Evolutionary conservation across 2,113 vertebrate species (phyloP).

Genomic region (Carassius carassius): DNA sequence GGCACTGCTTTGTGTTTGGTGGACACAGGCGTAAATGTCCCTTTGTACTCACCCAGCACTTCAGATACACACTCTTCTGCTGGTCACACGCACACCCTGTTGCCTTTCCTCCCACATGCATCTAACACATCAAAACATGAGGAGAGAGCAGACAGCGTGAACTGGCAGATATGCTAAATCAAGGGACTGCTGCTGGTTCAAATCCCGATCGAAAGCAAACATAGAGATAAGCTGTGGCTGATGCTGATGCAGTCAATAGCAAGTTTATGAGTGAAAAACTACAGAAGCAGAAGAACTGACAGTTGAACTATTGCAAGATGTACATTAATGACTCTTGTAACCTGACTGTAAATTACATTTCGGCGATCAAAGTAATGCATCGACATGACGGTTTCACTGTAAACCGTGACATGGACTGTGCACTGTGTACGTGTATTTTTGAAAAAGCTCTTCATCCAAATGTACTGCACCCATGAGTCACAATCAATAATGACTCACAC

Average conservation of each 20-base stretch:
- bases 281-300: not conserved
- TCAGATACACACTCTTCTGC: constrained; percentile 28
- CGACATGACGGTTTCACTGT: not conserved
- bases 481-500: constrained; percentile 32
- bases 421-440: constrained; percentile 33
- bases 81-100: constrained; percentile 19
- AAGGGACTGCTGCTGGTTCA: not conserved
- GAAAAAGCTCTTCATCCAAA: constrained; percentile 31
- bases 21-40: constrained; percentile 39
- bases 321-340: not conserved
- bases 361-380: not conserved
- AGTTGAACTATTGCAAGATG: not conserved
- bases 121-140: constrained; percentile 33
- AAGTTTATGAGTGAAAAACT: not conserved
- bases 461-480: constrained; percentile 44
- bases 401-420: not conserved
- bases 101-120: constrained; percentile 22
- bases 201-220: not conserved
- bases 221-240: not conserved
- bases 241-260: not conserved
- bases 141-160: constrained; percentile 29
- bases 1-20: constrained; percentile 51
- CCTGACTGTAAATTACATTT: not conserved
- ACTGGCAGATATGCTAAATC: not conserved
- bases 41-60: constrained; percentile 21